Conservation (phyloP, 2,797 vertebrate genomes). For the Dendrocincla tyrannina region DNA sequence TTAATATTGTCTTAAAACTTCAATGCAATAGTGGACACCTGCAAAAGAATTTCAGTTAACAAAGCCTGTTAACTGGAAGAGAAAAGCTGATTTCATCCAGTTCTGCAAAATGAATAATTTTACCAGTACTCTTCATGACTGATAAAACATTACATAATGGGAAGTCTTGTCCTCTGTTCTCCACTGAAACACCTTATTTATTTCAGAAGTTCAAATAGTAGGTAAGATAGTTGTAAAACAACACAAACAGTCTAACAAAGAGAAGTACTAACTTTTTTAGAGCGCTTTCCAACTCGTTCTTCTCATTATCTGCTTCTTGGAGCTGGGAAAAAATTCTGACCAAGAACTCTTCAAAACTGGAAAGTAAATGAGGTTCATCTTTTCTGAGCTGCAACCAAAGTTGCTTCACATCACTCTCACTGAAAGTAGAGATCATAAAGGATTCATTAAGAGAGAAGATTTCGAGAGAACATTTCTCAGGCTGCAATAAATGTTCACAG, state of each 20-base stretch:
- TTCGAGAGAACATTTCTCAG: neutral
- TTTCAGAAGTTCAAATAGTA: neutral
- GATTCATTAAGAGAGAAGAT: neutral
- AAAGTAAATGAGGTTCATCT: slow-evolving; percentile 87
- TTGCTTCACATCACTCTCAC: slow-evolving; percentile 82
- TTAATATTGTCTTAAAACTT: neutral
- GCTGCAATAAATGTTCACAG: neutral
- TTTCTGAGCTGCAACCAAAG: slow-evolving; percentile 88
- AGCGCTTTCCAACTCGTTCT: slow-evolving; percentile 85
- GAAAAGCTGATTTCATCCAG: neutral
- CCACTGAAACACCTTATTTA: neutral
- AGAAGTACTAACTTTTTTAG: slow-evolving; percentile 81
- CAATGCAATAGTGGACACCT: neutral
- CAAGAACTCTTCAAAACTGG: slow-evolving; percentile 91
- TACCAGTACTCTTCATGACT: neutral
- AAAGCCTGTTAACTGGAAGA: neutral
- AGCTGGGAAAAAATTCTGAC: slow-evolving; percentile 87
- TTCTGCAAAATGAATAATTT: neutral
- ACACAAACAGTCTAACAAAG: neutral
- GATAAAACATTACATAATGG: neutral
- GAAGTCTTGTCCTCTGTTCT: neutral
- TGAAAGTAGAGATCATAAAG: slow-evolving; percentile 46
- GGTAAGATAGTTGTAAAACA: neutral
- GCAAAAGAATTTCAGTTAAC: neutral
- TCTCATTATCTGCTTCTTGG: slow-evolving; percentile 88